Conservation (phyloP, 2,797 vertebrate genomes). For the Enteromius afrohamiltoni region DNA sequence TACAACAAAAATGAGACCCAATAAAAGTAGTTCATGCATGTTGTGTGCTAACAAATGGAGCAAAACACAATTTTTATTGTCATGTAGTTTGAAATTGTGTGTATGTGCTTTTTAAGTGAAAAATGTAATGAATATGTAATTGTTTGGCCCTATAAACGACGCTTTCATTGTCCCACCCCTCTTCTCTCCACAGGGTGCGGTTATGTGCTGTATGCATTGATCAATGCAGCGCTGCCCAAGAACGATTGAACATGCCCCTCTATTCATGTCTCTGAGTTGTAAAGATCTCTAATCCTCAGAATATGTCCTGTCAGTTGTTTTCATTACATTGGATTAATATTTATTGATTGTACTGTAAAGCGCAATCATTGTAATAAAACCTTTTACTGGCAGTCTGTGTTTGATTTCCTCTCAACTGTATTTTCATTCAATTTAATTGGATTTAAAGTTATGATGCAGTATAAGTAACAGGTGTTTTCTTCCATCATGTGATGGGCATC, state of each 20-base stretch:
- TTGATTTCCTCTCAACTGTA: background rate
- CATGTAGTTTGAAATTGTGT: background rate
- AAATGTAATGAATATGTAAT: background rate
- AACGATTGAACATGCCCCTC: conserved; percentile 72
- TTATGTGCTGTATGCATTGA: conserved; percentile 75
- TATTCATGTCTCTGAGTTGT: conserved; percentile 54
- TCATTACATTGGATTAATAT: conserved; percentile 73
- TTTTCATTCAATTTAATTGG: background rate
- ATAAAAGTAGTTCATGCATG: background rate
- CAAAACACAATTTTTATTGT: background rate
- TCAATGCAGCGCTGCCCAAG: conserved; percentile 77
- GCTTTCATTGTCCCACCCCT: background rate
- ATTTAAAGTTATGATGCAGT: background rate
- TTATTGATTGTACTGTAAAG: conserved; percentile 74
- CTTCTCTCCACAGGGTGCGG: conserved; percentile 73
- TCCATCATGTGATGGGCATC: background rate
- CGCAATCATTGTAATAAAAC: conserved; percentile 77
- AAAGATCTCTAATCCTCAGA: conserved; percentile 64
- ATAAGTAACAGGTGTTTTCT: background rate
- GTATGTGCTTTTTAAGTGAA: background rate
- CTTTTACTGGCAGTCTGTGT: background rate
- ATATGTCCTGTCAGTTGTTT: conserved; percentile 63
- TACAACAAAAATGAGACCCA: background rate
- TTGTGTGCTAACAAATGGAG: background rate
- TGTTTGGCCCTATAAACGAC: background rate